These are phyloP conservation scores for Corydoras maculifer DNA, from an alignment of 2,113 vertebrate genomes.

Conservation along the genomic window DNA sequence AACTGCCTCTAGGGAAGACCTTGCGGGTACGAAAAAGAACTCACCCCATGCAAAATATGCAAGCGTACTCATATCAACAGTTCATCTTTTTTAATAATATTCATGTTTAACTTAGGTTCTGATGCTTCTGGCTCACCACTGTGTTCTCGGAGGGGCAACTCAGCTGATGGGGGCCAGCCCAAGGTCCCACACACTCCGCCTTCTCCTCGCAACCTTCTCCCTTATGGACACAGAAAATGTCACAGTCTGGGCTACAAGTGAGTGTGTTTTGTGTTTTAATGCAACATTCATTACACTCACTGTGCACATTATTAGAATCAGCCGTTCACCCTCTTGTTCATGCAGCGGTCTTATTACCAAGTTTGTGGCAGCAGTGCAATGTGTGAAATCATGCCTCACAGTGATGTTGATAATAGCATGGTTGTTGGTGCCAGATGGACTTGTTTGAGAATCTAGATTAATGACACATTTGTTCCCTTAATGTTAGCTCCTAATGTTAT, in stretches of 20 bases:
- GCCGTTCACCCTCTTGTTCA: no score
- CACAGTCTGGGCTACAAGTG: slow-evolving; percentile 98
- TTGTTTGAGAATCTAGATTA: no score
- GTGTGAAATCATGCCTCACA: no score
- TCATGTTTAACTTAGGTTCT: slow-evolving; percentile 62
- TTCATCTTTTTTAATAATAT: not conserved
- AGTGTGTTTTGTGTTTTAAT: slow-evolving; percentile 46
- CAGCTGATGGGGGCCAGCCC: slow-evolving; percentile 70
- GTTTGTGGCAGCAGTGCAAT: no score
- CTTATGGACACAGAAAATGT: slow-evolving; percentile 92
- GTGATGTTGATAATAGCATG: no score
- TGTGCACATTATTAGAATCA: no score
- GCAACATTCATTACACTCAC: not conserved
- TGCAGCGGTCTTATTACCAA: no score
- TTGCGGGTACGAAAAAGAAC: slow-evolving; percentile 67
- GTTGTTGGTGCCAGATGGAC: no score
- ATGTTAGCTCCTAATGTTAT: no score
- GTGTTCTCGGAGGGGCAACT: slow-evolving; percentile 72
- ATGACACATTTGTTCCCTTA: no score
- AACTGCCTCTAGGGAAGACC: slow-evolving; percentile 88
- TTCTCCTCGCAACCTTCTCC: slow-evolving; percentile 85
- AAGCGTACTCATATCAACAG: not conserved
- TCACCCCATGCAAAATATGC: not conserved
- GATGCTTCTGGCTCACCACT: slow-evolving; percentile 85
- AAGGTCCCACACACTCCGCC: slow-evolving; percentile 83